A percentile compares a stretch with the other conserved stretches of the same genome.
phyloP scores from a whole-genome alignment of 1,140 invertebrate genomes.

The Sitophilus oryzae region DNA sequence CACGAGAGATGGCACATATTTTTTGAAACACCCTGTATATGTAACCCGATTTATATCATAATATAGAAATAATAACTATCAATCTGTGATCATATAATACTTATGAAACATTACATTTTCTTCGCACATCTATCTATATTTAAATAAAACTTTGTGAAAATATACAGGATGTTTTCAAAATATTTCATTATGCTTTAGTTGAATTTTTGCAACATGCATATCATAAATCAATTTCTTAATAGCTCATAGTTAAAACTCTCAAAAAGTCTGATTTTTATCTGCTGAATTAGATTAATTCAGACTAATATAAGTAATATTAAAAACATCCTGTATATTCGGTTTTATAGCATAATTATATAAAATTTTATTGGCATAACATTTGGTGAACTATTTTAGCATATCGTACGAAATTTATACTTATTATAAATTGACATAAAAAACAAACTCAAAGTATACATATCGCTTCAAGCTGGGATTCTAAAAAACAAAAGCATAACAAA shows the following conservation, averaged over 20 bases:
- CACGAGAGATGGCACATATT: no score
- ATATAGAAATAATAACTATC: conserved; percentile 16
- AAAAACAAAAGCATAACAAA: conserved; percentile 13
- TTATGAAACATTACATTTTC: conserved; percentile 19
- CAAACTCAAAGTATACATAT: conserved; percentile 32
- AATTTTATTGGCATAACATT: no score
- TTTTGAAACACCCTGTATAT: no score
- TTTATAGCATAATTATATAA: not conserved
- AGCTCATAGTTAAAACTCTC: not conserved
- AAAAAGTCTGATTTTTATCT: no score
- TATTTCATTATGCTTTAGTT: not conserved
- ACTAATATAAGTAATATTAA: not conserved
- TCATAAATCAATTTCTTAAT: not conserved
- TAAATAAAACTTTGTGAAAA: not conserved
- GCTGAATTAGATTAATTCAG: no score
- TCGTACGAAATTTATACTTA: conserved; percentile 13
- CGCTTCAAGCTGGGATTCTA: conserved; percentile 34
- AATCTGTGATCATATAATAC: conserved; percentile 27
- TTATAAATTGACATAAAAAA: no score
- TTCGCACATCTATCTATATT: not conserved
- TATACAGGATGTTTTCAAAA: not conserved
- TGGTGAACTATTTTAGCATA: conserved; percentile 14
- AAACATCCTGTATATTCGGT: not conserved
- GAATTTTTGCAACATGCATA: not conserved
- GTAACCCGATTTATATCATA: no score